These are phyloP conservation scores for Sebastes goodei DNA, from an alignment of 2,797 vertebrate genomes.

Conservation along the genomic window DNA sequence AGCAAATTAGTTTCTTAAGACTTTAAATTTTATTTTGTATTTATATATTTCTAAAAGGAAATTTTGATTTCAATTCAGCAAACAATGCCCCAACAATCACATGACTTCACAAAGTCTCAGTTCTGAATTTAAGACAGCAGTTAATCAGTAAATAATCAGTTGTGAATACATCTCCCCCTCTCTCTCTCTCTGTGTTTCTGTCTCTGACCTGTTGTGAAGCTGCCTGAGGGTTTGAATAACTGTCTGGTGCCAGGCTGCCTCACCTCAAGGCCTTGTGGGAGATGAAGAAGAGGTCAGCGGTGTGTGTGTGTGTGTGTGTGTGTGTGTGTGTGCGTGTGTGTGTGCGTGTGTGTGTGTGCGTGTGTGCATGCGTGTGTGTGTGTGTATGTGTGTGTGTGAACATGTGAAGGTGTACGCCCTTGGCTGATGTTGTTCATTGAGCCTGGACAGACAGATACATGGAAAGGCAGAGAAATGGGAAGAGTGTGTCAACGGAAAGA, in stretches of 20 bases:
- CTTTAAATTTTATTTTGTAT: slow-evolving; percentile 56
- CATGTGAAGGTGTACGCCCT: slow-evolving; percentile 9
- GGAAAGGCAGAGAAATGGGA: slow-evolving; percentile 14
- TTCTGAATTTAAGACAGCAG: slow-evolving; percentile 41
- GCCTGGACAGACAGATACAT: neutral
- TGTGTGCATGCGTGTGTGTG: neutral
- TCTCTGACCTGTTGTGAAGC: slow-evolving; percentile 78
- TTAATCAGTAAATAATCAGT: slow-evolving; percentile 62
- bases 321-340: neutral
- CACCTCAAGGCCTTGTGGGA: slow-evolving; percentile 81
- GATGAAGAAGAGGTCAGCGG: slow-evolving; percentile 82
- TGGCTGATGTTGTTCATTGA: slow-evolving; percentile 18
- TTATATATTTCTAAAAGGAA: slow-evolving; percentile 52
- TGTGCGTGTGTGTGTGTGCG: neutral
- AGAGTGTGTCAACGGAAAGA: slow-evolving; percentile 14
- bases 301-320: slow-evolving; percentile 22
- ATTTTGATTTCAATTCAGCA: slow-evolving; percentile 36
- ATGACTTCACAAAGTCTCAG: slow-evolving; percentile 31
- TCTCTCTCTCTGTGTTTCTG: slow-evolving; percentile 29
- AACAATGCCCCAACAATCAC: slow-evolving; percentile 37
- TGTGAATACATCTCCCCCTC: slow-evolving; percentile 19
- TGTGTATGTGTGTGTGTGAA: neutral
- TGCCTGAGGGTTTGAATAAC: slow-evolving; percentile 84
- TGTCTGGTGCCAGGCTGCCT: slow-evolving; percentile 88
- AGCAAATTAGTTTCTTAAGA: slow-evolving; percentile 63